Evolutionary conservation across 2,888 invertebrate genomes (phyloP), one percentile per base, ranked within the genome.

Genomic region (Acanthosepion lycidas): DNA sequence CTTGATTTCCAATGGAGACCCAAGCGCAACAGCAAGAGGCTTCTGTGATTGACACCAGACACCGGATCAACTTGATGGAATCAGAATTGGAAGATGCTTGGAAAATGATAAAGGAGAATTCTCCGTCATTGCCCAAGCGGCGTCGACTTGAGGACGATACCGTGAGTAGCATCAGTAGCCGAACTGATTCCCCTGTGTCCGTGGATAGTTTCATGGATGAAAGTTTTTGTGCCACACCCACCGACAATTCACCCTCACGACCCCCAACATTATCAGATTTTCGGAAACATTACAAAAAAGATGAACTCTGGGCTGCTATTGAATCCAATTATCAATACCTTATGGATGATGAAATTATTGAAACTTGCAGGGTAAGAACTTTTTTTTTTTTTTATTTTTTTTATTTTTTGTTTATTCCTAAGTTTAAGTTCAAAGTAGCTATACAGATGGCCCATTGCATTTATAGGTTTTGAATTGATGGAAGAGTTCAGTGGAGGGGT

Each of bases 341-440:
- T 97, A 99, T 99, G 99, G 99, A 99, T 97, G 99, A 98, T 97
- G 98, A 99, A 97, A 98, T 99, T 96, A 98, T 99, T 95, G 99
- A 99, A 97, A 98, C 98, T 96, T 99, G 99, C 98, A 98, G 98
- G 97, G 98, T 98, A 97, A 96, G 95, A 94, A 8, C 6, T 28
- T 49, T 49, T 28, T 33, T 15, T 18, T 55, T 18, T 55, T 18
- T 55, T n/a, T n/a, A n/a, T n/a, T n/a, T n/a, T n/a, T n/a, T 55
- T 20, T 1, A 18, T 55, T 18, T 18, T 18, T 55, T 55, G 55
- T 55, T 51, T 51, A 51, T 51, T 15, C 8, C 8, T 51, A 42
- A 42, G 42, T 42, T 42, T 42, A 42, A 42, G 42, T 42, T 42
- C 42, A 42, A 42, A 42, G 3, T 42, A 42, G 42, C 3, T 42